These are phyloP conservation scores for Pygoscelis adeliae DNA, from an alignment of 2,113 vertebrate genomes.

Conservation along the genomic window DNA sequence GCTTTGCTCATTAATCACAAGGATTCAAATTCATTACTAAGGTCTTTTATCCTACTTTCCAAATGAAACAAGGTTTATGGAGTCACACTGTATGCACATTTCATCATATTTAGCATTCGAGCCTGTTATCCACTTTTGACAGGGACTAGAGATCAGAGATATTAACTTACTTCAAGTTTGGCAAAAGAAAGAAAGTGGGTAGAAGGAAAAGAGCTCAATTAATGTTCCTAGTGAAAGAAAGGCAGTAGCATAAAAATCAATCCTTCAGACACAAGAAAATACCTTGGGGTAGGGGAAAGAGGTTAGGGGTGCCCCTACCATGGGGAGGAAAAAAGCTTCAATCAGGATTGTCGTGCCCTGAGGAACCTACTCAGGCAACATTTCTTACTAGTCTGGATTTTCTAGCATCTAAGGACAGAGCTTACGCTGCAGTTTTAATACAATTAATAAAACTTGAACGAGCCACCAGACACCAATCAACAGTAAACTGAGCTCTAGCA, in stretches of 20 bases:
- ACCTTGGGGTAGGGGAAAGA: neutral
- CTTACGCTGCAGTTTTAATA: neutral
- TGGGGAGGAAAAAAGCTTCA: neutral
- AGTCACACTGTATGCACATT: neutral
- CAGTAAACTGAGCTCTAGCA: neutral
- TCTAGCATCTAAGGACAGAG: neutral
- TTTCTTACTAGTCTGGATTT: neutral
- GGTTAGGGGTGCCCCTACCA: neutral
- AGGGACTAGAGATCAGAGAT: neutral
- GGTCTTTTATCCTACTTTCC: neutral
- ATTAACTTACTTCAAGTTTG: neutral
- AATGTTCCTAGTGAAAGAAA: neutral
- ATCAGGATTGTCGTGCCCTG: neutral
- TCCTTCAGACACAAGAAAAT: neutral
- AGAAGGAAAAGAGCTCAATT: neutral
- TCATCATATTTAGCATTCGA: neutral
- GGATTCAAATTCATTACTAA: neutral
- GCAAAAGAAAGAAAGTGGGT: neutral
- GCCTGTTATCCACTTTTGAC: neutral
- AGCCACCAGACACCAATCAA: constrained; percentile 50
- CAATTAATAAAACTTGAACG: constrained; percentile 51
- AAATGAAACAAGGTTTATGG: neutral
- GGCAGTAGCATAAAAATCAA: neutral
- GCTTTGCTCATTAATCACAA: neutral
- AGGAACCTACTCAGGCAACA: neutral